phyloP scores from a whole-genome alignment of 2,797 vertebrate species.

The Aldrovandia affinis region DNA sequence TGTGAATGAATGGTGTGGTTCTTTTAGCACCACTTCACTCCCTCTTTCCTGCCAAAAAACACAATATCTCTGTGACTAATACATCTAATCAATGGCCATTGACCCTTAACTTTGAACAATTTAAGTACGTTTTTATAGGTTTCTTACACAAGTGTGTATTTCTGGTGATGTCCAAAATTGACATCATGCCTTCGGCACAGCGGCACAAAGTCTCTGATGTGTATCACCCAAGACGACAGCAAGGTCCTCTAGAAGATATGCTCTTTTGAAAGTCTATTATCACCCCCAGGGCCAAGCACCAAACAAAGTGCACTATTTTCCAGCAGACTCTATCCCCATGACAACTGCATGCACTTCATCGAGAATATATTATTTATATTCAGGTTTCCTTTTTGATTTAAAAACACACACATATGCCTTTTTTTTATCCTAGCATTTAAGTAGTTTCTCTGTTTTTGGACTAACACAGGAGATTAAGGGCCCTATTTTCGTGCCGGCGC shows the following conservation, averaged over 20 bases:
- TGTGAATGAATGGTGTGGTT: not conserved
- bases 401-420: not conserved
- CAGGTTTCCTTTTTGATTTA: not conserved
- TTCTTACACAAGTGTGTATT: not conserved
- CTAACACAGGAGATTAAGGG: not conserved
- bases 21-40: not conserved
- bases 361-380: not conserved
- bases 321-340: slow-evolving; percentile 1
- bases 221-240: not conserved
- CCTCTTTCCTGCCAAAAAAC: not conserved
- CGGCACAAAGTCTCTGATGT: not conserved
- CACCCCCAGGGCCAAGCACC: not conserved
- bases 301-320: slow-evolving; percentile 2
- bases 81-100: not conserved
- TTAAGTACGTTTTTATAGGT: not conserved
- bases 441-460: not conserved
- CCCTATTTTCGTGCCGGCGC: no score
- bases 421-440: not conserved
- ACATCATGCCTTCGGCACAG: not conserved
- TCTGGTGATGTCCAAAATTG: not conserved
- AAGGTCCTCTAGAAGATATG: not conserved
- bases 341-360: slow-evolving; percentile 10
- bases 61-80: not conserved
- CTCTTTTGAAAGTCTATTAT: slow-evolving; percentile 8
- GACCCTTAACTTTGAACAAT: not conserved